Conservation (phyloP, 2,797 vertebrate genomes). For the Lithobates sylvaticus region DNA sequence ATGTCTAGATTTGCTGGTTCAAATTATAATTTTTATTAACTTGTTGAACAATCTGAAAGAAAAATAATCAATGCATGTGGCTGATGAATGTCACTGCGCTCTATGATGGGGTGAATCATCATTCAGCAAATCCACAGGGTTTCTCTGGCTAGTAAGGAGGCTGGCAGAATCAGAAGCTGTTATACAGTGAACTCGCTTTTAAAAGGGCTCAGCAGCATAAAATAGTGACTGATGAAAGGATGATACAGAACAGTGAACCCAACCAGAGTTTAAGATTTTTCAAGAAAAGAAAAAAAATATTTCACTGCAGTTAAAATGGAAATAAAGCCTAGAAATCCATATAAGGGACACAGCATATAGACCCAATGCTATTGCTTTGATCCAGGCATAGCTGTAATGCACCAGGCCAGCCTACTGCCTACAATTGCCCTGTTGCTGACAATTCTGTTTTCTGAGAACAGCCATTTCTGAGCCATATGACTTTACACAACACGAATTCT, state of each 20-base stretch:
- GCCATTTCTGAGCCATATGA: too few species aligned
- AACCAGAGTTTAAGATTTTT: too few species aligned
- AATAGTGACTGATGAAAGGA: background rate
- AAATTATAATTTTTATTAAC: conserved; percentile 53
- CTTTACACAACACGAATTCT: too few species aligned
- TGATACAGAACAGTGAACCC: background rate
- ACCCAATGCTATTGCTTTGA: too few species aligned
- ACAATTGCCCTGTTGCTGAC: too few species aligned
- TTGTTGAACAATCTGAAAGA: conserved; percentile 38
- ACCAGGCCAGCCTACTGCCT: too few species aligned
- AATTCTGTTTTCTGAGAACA: too few species aligned
- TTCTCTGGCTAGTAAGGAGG: background rate
- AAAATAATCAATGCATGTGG: conserved; percentile 24
- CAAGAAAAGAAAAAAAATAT: too few species aligned
- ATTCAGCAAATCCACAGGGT: background rate
- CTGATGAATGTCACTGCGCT: conserved; percentile 29
- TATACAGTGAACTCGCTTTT: background rate
- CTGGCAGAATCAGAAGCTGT: background rate
- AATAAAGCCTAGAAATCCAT: too few species aligned
- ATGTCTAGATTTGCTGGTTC: conserved; percentile 46
- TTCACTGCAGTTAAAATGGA: too few species aligned
- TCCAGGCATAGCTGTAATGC: too few species aligned
- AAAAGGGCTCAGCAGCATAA: background rate
- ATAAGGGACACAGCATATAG: too few species aligned
- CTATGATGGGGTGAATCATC: conserved; percentile 23